These are phyloP conservation scores for Lordiphosa fenestrarum DNA, from an alignment of 2,888 invertebrate genomes.

Conservation along the genomic window DNA sequence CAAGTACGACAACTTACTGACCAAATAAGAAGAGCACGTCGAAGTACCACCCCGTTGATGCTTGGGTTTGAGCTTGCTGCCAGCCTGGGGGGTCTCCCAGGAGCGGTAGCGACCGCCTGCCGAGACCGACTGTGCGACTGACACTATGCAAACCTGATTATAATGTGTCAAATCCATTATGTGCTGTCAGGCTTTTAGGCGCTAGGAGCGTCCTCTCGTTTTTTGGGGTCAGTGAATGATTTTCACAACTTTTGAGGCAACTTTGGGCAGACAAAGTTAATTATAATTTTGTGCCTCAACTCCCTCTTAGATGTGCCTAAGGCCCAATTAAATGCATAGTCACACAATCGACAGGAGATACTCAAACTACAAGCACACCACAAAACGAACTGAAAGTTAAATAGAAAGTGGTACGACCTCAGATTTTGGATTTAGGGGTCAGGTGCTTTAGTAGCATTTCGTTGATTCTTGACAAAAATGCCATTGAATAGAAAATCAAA, in stretches of 20 bases:
- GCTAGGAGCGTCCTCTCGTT: slow-evolving; percentile 25
- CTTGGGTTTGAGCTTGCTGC: neutral
- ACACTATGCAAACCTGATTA: slow-evolving; percentile 67
- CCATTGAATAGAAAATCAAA: slow-evolving; percentile 41
- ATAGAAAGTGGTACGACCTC: no score
- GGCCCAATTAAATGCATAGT: slow-evolving; percentile 47
- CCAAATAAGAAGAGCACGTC: slow-evolving; percentile 50
- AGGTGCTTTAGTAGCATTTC: slow-evolving; percentile 5
- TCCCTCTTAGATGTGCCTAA: slow-evolving; percentile 34
- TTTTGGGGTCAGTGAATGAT: slow-evolving; percentile 30
- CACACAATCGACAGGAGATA: slow-evolving; percentile 13
- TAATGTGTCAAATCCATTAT: slow-evolving; percentile 76
- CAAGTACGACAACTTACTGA: slow-evolving; percentile 27
- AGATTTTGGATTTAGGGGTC: no score
- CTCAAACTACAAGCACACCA: neutral
- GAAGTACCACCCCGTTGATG: slow-evolving; percentile 38
- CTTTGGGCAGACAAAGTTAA: slow-evolving; percentile 63
- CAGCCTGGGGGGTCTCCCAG: slow-evolving; percentile 2
- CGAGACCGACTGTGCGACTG: slow-evolving; percentile 30
- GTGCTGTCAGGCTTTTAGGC: slow-evolving; percentile 55
- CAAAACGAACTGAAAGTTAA: no score
- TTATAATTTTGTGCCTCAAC: slow-evolving; percentile 62
- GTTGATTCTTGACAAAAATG: slow-evolving; percentile 27
- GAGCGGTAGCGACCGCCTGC: slow-evolving; percentile 21
- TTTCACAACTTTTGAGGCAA: slow-evolving; percentile 29